Base-by-base conservation (phyloP, 2,888 invertebrate genomes). In the Reticulitermes lucifugus region DNA sequence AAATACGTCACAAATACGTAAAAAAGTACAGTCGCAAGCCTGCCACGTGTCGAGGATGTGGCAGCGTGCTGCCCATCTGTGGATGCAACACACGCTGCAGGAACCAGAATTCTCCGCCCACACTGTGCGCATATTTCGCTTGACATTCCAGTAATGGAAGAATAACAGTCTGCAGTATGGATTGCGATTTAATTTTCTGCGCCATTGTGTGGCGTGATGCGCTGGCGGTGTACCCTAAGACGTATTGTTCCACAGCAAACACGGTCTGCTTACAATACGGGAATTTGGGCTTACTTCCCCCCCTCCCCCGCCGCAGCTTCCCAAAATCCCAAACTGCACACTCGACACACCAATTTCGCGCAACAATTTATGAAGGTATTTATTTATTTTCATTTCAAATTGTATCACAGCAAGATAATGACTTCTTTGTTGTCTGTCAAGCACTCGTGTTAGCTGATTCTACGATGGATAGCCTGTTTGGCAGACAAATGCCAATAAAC, bases 181-280 rank as follows among this genome's bases (percentile, higher is more conserved):
- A 73, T 73, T 73, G 41, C 18, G 73, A 73, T 73, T 73, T 73
- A 73, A 73, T 73, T 73, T 73, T 73, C 35, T 73, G 73, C 29
- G 5, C 41, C 21, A 41, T 73, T 73, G 73, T 73, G 73, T 73
- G 73, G 35, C 18, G 73, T 21, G 0, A 73, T 18, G 41, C 35
- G 71, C 35, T 18, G 25, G 3, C 5, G 70, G 70, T 70, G 2
- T 70, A 18, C 18, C 14, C 55, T 12, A 12, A 46, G 46, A 21
- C 60, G 60, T 60, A 41, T 73, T 73, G 73, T 73, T 29, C 41
- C 73, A 70, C 25, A 29, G 14, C 12, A 25, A 25, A 18, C 70
- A 14, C 12, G 14, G 71, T 25, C 41, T 73, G 18, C 73, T 14
- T 29, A 10, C n/a, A 70, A 46, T 70, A 25, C 25, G 25, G 41